Evolutionary conservation across 2,113 vertebrate genomes (phyloP).

Genomic region (Rana temporaria): DNA sequence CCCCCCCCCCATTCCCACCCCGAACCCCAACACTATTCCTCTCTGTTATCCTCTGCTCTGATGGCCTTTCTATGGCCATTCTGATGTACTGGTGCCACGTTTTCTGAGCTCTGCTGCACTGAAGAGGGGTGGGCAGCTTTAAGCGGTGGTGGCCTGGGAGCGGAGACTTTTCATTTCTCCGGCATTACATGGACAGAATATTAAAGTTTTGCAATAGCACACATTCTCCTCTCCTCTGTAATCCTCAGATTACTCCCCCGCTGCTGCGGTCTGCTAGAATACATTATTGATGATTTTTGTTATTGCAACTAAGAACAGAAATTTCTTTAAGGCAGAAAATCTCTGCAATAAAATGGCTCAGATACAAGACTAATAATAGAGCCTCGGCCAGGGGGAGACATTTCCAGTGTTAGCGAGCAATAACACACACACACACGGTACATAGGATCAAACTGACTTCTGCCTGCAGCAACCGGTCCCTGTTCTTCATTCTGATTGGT

Average conservation of each 20-base stretch:
- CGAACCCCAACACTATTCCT: too few relatives aligned
- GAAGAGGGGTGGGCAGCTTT: too few relatives aligned
- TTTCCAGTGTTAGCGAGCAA: neutral
- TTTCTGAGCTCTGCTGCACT: too few relatives aligned
- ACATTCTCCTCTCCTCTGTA: neutral
- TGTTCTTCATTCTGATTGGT: too few relatives aligned
- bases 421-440: neutral
- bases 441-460: too few relatives aligned
- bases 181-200: neutral
- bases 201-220: neutral
- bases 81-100: too few relatives aligned
- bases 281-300: constrained; percentile 45
- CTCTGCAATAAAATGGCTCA: neutral
- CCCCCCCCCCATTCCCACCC: too few relatives aligned
- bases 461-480: too few relatives aligned
- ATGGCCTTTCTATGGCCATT: too few relatives aligned
- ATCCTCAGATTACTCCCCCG: constrained; percentile 3
- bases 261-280: constrained; percentile 11
- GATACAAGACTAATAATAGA: neutral
- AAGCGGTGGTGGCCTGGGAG: neutral
- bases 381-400: neutral
- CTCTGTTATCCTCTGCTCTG: too few relatives aligned
- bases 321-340: constrained; percentile 24
- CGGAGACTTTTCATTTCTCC: neutral
- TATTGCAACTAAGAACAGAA: constrained; percentile 21